Base-by-base conservation (phyloP, 2,797 vertebrate species). In the Lepus townsendii region DNA sequence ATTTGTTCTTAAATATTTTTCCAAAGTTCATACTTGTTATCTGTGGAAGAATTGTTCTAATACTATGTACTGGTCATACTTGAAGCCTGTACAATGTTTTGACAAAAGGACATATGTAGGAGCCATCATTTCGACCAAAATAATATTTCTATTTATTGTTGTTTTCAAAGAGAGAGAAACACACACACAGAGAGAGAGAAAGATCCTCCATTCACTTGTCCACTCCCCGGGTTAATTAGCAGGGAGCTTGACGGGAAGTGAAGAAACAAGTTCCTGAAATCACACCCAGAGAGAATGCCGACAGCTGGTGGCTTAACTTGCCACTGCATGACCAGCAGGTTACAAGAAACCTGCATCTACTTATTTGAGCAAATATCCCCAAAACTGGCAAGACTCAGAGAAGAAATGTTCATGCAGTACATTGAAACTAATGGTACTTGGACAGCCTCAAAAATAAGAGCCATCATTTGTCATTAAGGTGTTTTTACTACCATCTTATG, bases 141-240 rank as follows among this genome's bases (percentile, higher is more conserved):
- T 3, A 68, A 57, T 57, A 57, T 92, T 95, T 97, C 26, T 93
- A 66, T n/a, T 84, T 90, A 62, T 82, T 90, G 16, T 57, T 94
- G 14, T 3, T 72, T 79, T 79, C 4, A 35, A 35, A 52, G 42
- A 47, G 42, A 5, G 42, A 47, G 42, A 47, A 47, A 47, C 42
- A 47, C 42, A 47, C 1, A 47, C 8, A 47, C 8, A 47, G 42
- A 47, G 42, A 47, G 42, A 47, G 38, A 42, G 38, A 42, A 47
- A 47, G 42, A 47, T 47, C 7, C 8, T 47, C 42, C 42, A 47
- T 47, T 47, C 42, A 47, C 42, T 47, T 47, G 42, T 47, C 42
- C 42, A 47, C 42, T 47, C 42, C 42, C 42, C 1, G 1, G 42
- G 42, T 47, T 47, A 8, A 47, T 47, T 47, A 47, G 8, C 1